These are phyloP conservation scores for Manis pentadactyla DNA, from an alignment of 2,797 vertebrate genomes.

Conservation along the genomic window DNA sequence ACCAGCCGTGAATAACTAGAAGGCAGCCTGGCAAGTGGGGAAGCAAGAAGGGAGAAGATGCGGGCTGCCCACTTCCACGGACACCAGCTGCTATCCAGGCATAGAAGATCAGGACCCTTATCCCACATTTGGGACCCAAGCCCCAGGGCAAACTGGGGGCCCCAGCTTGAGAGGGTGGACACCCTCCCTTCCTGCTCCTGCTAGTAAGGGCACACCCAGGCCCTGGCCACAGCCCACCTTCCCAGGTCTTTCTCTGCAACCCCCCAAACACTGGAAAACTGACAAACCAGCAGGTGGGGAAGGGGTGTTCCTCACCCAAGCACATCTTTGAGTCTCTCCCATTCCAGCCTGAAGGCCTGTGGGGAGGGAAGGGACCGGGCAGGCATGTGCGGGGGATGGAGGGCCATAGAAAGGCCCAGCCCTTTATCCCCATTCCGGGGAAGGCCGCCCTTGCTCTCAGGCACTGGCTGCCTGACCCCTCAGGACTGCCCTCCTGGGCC, in stretches of 20 bases:
- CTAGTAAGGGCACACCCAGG: background rate
- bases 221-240: background rate
- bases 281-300: background rate
- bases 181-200: background rate
- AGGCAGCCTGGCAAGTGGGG: background rate
- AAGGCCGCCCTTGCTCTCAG: background rate
- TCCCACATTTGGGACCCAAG: background rate
- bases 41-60: background rate
- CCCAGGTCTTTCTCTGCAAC: background rate
- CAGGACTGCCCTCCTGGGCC: background rate
- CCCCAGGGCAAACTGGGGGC: background rate
- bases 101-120: background rate
- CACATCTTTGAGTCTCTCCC: background rate
- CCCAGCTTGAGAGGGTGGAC: background rate
- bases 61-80: background rate
- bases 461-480: background rate
- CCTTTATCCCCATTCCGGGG: background rate
- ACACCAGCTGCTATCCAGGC: background rate
- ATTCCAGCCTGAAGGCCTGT: background rate
- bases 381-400: background rate
- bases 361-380: background rate
- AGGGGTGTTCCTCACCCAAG: background rate
- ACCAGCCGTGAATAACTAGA: background rate
- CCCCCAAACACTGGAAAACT: background rate
- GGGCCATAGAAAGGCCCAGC: background rate